Evolutionary conservation across 2,797 vertebrate species (phyloP), one percentile per base, ranked within the genome.

Genomic region (Enteromius mattozi): DNA sequence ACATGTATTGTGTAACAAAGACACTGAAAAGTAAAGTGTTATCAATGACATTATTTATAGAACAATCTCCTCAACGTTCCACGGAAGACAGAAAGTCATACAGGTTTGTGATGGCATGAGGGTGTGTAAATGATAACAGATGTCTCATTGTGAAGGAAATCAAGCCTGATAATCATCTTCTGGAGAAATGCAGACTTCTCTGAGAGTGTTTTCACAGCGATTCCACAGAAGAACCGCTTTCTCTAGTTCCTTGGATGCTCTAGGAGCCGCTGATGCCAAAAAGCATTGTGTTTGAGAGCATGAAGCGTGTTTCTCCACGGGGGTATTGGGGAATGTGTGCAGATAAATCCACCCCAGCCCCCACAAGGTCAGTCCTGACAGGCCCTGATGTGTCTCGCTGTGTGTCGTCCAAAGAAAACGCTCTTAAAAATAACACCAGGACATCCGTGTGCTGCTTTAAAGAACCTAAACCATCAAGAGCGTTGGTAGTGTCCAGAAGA

Each of bases 351-450:
- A 68, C 21, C 78, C 42, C 30, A 69, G 17, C 63, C 78, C 63
- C 78, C 76, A 78, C 30, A 80, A 30, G 47, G 45, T 17, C 63
- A n/a, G 3, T 4, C 24, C 33, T 69, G 78, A 80, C 63, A 69
- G 30, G 21, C 65, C n/a, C 12, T 69, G 78, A 80, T 54, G 79
- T 42, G 30, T 70, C 14, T 42, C 47, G 27, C 56, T 33, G 76
- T 4, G 35, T 61, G 75, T 21, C 9, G 12, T 13, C n/a, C 27
- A 13, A 13, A 65, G 35, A 45, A 21, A 35, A 42, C n/a, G 1
- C 35, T 59, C 74, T 77, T 63, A 63, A 63, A 78, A 45, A 63
- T 78, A 61, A 63, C 37, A 3, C 5, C 9, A 45, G 56, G 19
- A 12, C 51, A 17, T 40, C 33, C 74, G 19, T 27, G 16, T 45